These are phyloP conservation scores for Metopia argyrocephala DNA, from an alignment of 2,888 invertebrate genomes.

Conservation along the genomic window DNA sequence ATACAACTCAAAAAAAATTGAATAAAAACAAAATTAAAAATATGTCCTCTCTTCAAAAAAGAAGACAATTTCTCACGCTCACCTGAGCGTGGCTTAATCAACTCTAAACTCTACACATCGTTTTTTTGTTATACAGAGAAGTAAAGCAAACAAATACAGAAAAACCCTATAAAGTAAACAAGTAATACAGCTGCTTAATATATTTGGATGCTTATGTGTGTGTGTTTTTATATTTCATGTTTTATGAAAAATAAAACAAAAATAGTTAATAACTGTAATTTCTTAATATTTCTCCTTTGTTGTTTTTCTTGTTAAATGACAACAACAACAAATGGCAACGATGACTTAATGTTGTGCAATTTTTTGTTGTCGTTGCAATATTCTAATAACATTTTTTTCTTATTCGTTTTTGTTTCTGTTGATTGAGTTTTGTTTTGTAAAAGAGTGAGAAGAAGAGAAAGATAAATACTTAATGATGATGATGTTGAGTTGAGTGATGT, in stretches of 20 bases:
- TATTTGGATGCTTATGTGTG: background rate
- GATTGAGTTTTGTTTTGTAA: background rate
- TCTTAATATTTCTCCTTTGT: background rate
- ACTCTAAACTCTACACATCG: background rate
- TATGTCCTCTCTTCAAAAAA: background rate
- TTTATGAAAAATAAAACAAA: no score
- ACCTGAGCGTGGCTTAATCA: constrained; percentile 59
- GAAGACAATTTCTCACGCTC: constrained; percentile 53
- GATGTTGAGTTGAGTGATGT: constrained; percentile 34
- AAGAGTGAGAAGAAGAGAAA: background rate
- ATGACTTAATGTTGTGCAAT: constrained; percentile 21
- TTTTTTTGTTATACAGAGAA: background rate
- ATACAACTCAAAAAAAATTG: constrained; percentile 3
- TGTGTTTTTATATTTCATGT: background rate
- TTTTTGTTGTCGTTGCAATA: background rate
- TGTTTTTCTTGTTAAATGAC: background rate
- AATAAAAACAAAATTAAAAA: background rate
- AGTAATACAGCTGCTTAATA: background rate
- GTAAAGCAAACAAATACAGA: background rate
- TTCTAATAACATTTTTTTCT: no score
- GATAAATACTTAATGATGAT: background rate
- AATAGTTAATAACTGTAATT: background rate
- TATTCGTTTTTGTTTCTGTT: constrained; percentile 1
- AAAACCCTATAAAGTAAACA: background rate
- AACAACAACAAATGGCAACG: background rate